Evolutionary conservation across 2,888 invertebrate species (phyloP).

Genomic region (Cremastinae sp.): DNA sequence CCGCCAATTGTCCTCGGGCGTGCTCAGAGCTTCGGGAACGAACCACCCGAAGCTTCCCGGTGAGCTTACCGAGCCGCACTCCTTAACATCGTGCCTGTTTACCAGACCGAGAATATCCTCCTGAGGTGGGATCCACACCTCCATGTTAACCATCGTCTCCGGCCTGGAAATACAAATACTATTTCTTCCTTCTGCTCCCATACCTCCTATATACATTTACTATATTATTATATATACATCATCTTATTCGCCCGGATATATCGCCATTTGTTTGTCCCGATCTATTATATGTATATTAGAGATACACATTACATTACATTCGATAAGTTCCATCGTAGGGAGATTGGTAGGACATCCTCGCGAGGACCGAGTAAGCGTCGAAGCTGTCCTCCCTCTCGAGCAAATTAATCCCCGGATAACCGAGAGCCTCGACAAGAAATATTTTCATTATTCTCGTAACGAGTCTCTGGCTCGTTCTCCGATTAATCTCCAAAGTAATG

Average conservation of each 20-base stretch:
- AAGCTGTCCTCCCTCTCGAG: constrained; percentile 80
- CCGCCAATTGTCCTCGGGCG: constrained; percentile 83
- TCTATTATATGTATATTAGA: too few relatives aligned
- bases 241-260: neutral
- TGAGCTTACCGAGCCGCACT: constrained; percentile 82
- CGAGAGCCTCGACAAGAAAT: constrained; percentile 82
- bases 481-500: constrained; percentile 82
- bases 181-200: neutral
- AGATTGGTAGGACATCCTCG: constrained; percentile 73
- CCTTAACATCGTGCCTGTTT: constrained; percentile 78
- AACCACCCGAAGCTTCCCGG: constrained; percentile 86
- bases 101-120: constrained; percentile 82
- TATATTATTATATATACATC: neutral
- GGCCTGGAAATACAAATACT: constrained; percentile 75
- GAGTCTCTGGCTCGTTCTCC: constrained; percentile 83
- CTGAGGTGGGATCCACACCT: constrained; percentile 86
- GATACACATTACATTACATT: constrained; percentile 68
- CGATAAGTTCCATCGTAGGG: constrained; percentile 60
- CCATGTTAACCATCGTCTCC: constrained; percentile 85
- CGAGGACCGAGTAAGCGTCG: constrained; percentile 75
- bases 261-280: too few relatives aligned
- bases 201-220: neutral
- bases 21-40: constrained; percentile 81
- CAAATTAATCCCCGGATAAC: constrained; percentile 80
- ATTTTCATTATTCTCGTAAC: constrained; percentile 83